Conservation (phyloP, 1,140 invertebrate genomes). For the Oryctes rhinoceros region DNA sequence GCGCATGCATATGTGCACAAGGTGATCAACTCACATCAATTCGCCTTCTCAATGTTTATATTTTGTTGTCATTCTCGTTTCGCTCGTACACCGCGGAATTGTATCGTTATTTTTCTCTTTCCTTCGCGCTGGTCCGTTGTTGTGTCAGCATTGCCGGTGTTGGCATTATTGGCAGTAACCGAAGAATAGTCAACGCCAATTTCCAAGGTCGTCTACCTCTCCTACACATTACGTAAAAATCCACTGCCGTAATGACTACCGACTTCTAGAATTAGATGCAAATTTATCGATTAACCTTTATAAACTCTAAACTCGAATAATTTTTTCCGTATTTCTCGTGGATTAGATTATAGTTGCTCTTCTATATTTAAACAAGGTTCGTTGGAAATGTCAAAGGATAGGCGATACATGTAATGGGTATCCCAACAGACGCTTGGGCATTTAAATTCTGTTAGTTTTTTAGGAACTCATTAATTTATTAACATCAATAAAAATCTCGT, state of each 20-base stretch:
- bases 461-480: too few relatives aligned
- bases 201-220: slow-evolving; percentile 17
- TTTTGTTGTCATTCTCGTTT: slow-evolving; percentile 10
- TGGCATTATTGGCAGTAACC: neutral
- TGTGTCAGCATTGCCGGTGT: neutral
- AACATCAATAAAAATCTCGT: too few relatives aligned
- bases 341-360: neutral
- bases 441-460: too few relatives aligned
- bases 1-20: neutral
- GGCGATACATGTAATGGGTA: neutral
- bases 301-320: slow-evolving; percentile 2
- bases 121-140: neutral
- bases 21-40: slow-evolving; percentile 17
- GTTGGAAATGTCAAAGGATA: neutral
- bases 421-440: too few relatives aligned
- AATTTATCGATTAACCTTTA: slow-evolving; percentile 16
- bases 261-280: slow-evolving; percentile 18
- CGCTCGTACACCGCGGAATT: neutral
- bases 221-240: slow-evolving; percentile 18
- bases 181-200: neutral
- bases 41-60: neutral
- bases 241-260: neutral
- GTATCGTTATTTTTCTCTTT: neutral
- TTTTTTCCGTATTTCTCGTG: neutral
- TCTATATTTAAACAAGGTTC: slow-evolving; percentile 10